Conservation (phyloP, 2,888 invertebrate genomes). For the Stegophylla sp. region DNA sequence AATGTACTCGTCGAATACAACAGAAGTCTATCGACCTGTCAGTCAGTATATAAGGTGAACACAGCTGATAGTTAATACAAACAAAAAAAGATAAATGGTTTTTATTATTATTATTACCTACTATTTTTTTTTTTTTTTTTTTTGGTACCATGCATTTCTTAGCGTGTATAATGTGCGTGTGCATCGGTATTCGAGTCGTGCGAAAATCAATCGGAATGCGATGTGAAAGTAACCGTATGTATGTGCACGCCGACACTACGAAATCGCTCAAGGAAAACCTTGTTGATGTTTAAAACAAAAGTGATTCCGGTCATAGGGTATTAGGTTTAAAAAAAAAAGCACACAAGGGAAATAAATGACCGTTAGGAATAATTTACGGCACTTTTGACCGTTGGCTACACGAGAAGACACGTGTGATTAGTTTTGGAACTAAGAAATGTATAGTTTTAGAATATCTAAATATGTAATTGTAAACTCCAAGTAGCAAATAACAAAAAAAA, state of each 20-base stretch:
- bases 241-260: not conserved
- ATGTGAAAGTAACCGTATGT: slow-evolving; percentile 51
- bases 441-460: not conserved
- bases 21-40: not conserved
- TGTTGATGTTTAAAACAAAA: slow-evolving; percentile 32
- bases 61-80: not conserved
- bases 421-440: not conserved
- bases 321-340: not conserved
- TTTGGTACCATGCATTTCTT: slow-evolving; percentile 11
- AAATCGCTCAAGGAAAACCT: slow-evolving; percentile 52
- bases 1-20: not conserved
- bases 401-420: not conserved
- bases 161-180: slow-evolving; percentile 14
- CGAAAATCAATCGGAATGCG: slow-evolving; percentile 58
- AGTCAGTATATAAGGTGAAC: not conserved
- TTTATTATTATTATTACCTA: not conserved
- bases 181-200: slow-evolving; percentile 38
- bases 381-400: not conserved
- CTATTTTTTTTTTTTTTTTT: not conserved
- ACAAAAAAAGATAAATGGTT: not conserved
- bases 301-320: not conserved
- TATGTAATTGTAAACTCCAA: too few relatives aligned
- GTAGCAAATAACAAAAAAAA: too few relatives aligned
- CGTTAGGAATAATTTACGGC: not conserved
- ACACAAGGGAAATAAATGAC: not conserved